phyloP scores from a whole-genome alignment of 1,140 invertebrate species.

The Zophobas morio region DNA sequence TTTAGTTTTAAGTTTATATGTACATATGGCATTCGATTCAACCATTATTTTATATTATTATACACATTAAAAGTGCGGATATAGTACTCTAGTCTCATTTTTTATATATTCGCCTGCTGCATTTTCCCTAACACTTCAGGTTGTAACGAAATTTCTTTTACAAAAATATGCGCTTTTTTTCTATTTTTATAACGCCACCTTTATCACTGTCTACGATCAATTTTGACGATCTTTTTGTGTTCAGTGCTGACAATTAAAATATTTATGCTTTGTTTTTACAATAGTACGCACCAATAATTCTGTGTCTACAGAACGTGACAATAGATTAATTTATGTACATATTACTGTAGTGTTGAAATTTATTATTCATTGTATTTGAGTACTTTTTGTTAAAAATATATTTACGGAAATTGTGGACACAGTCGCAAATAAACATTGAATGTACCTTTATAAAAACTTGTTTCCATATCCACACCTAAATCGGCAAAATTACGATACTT shows the following conservation, averaged over 20 bases:
- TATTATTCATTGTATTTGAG: conserved; percentile 51
- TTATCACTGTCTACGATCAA: conserved; percentile 5
- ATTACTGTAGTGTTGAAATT: conserved; percentile 53
- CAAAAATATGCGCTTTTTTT: conserved; percentile 9
- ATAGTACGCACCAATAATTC: conserved; percentile 51
- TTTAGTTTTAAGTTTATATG: conserved; percentile 42
- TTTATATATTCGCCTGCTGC: conserved; percentile 35
- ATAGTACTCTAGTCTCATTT: conserved; percentile 54
- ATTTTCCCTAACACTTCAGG: conserved; percentile 21
- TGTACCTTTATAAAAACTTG: conserved; percentile 57
- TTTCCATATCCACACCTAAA: neutral
- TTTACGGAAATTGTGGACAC: conserved; percentile 58
- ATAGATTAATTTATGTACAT: conserved; percentile 60
- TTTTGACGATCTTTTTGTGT: conserved; percentile 44
- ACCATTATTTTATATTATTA: conserved; percentile 46
- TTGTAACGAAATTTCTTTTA: conserved; percentile 32
- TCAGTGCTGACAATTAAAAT: conserved; percentile 48
- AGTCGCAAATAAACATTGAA: conserved; percentile 59
- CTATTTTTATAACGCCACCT: conserved; percentile 19
- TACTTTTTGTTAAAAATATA: conserved; percentile 52
- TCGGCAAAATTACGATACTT: too few relatives aligned
- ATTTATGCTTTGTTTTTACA: conserved; percentile 49
- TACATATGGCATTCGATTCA: conserved; percentile 26
- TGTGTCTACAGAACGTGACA: conserved; percentile 58
- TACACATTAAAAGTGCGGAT: conserved; percentile 33